Base-by-base conservation (phyloP, 2,888 invertebrate species). In the Anagyrus pseudococci region DNA sequence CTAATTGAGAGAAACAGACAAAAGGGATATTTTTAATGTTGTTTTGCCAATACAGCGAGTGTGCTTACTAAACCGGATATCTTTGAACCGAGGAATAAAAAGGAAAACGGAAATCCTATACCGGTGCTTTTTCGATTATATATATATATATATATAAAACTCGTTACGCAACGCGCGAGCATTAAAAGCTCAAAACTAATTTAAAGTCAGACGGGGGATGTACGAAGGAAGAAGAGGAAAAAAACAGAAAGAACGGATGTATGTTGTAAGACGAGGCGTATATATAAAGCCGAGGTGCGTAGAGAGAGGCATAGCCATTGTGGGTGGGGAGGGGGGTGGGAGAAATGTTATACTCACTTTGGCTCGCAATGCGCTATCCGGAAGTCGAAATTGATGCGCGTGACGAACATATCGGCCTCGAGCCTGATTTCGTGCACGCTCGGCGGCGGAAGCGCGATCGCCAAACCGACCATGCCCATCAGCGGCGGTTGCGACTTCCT, bases 311-410 rank as follows among this genome's bases (percentile, higher is more conserved):
- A n/a, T n/a, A n/a, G n/a, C n/a, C n/a, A n/a, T n/a, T n/a, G n/a
- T n/a, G n/a, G n/a, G n/a, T 33, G 33, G 20, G 44, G 4, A 29
- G 29, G 7, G 15, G 17, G 17, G 23, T 4, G 17, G 20, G 26
- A 43, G 55, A 20, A n/a, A n/a, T n/a, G n/a, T n/a, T n/a, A 46
- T 46, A 75, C 86, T 85, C 84, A 95, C 95, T 91, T 92, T 77
- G 97, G 96, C 81, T 98, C 98, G 81, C 97, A 97, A 82, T 98
- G 97, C 68, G 96, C 94, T 85, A 98, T 92, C 84, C 93, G 89
- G 83, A 98, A 95, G 83, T 97, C 96, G 75, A 97, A 96, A 81
- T 92, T 94, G 76, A 98, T 92, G 77, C 96, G 88, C 65, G 95
- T 97, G 74, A 98, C 97, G 82, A 98, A 98, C 94, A 94, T 94